Evolutionary conservation across 2,888 invertebrate genomes (phyloP).

Genomic region (Bibio marci): DNA sequence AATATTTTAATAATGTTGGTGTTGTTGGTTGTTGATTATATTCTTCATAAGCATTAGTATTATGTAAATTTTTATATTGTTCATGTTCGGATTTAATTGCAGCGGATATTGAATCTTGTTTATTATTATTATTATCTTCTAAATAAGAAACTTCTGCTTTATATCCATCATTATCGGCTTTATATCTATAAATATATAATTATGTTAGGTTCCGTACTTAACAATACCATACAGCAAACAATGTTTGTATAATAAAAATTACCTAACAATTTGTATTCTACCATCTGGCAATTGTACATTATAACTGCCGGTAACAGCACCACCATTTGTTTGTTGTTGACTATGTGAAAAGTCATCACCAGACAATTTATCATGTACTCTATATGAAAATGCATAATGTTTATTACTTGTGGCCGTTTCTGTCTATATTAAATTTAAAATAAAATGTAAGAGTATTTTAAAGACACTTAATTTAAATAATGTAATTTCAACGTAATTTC

Average conservation of each 20-base stretch:
- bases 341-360: constrained; percentile 52
- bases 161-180: constrained; percentile 47
- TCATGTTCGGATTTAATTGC: too few species aligned
- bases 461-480: too few species aligned
- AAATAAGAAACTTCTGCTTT: constrained; percentile 48
- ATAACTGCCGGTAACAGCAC: constrained; percentile 48
- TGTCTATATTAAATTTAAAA: neutral
- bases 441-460: neutral
- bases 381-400: constrained; percentile 48
- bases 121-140: constrained; percentile 15
- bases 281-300: constrained; percentile 50
- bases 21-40: neutral
- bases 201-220: too few species aligned
- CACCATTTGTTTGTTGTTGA: constrained; percentile 33
- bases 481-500: too few species aligned
- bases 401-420: constrained; percentile 12
- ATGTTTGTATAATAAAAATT: neutral
- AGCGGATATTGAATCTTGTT: too few species aligned
- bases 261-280: constrained; percentile 44
- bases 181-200: constrained; percentile 20
- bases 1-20: neutral
- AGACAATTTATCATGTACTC: constrained; percentile 40
- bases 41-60: too few species aligned
- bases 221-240: too few species aligned
- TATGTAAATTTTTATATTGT: too few species aligned